These are phyloP conservation scores for Arion vulgaris DNA, from an alignment of 1,140 invertebrate species.

Conservation along the genomic window DNA sequence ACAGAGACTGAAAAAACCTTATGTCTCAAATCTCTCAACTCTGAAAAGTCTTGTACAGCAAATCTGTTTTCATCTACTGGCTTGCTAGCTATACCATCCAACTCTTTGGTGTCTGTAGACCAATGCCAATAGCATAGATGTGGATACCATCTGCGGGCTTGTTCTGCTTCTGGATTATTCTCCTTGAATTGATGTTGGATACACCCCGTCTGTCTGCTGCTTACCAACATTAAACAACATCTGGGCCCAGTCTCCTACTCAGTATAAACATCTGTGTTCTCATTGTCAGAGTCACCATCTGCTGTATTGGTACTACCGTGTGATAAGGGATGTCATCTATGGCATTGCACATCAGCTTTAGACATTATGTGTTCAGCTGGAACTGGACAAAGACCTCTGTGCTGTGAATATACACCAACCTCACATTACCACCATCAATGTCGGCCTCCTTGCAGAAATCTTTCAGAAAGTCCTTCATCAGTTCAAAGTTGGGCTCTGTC, in stretches of 20 bases:
- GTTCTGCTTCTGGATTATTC: conserved; percentile 20
- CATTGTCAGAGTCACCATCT: neutral
- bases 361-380: neutral
- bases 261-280: conserved; percentile 12
- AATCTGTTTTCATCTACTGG: conserved; percentile 2
- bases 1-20: neutral
- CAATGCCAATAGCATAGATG: conserved; percentile 20
- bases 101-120: conserved; percentile 11
- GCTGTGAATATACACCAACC: conserved; percentile 14
- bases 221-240: conserved; percentile 12
- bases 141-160: conserved; percentile 9
- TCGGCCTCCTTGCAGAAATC: conserved; percentile 2
- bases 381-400: conserved; percentile 13
- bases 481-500: conserved; percentile 21
- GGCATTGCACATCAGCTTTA: conserved; percentile 16
- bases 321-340: neutral
- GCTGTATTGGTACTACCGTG: conserved; percentile 24
- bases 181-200: conserved; percentile 15
- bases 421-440: conserved; percentile 5
- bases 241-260: neutral
- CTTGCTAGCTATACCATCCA: conserved; percentile 25
- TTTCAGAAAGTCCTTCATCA: conserved; percentile 25
- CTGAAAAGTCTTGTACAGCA: conserved; percentile 4
- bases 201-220: conserved; percentile 10
- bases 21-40: neutral